Percentiles rank a stretch among this genome's conserved stretches.
Conservation (phyloP, 2,888 invertebrate species). For the Eilema sororculum region DNA sequence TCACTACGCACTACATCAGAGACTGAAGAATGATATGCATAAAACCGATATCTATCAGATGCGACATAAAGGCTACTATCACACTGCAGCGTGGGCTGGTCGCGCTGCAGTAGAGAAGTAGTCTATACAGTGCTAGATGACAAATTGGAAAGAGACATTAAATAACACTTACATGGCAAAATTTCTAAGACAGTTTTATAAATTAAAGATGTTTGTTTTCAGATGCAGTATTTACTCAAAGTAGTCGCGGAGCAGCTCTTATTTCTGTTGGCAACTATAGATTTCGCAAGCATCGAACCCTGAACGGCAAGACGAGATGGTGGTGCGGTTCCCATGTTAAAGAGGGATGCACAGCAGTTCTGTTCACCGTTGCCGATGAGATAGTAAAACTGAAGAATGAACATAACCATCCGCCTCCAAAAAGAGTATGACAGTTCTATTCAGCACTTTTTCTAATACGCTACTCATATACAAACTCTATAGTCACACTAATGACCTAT, state of each 20-base stretch:
- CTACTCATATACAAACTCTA: no score
- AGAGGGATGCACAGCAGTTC: constrained; percentile 52
- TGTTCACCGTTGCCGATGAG: constrained; percentile 52
- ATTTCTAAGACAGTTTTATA: no score
- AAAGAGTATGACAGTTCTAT: neutral
- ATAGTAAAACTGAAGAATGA: constrained; percentile 52
- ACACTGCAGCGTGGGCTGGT: no score
- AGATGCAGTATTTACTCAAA: constrained; percentile 2
- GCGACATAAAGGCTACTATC: no score
- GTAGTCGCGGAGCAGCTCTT: constrained; percentile 27
- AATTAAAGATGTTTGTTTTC: neutral
- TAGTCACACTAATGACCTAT: no score
- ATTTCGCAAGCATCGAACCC: constrained; percentile 55
- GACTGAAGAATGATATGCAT: no score
- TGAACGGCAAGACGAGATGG: constrained; percentile 53
- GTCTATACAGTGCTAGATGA: no score
- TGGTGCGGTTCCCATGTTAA: constrained; percentile 58
- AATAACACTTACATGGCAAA: no score
- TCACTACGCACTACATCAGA: no score
- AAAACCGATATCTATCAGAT: no score
- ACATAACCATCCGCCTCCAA: constrained; percentile 51
- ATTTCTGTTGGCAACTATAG: constrained; percentile 52
- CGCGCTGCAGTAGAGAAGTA: no score
- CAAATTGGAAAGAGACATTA: no score
- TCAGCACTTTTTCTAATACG: neutral